Percentiles rank a stretch among this genome's conserved stretches.
Evolutionary conservation across 2,797 vertebrate species (phyloP).

Genomic region (Protonibea diacanthus): DNA sequence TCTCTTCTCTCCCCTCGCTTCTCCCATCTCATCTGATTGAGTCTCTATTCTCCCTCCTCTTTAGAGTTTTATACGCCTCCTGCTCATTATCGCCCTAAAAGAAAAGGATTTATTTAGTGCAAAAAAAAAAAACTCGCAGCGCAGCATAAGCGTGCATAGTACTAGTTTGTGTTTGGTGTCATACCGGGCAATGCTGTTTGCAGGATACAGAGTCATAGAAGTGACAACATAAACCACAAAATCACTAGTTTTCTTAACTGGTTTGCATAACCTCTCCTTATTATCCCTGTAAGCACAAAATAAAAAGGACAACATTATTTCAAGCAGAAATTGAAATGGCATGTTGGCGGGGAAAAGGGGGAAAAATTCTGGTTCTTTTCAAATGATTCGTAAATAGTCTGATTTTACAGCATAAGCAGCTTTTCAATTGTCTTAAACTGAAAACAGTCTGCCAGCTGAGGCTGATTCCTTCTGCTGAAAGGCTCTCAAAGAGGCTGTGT

Average conservation of each 20-base stretch:
- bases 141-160: conserved; percentile 39
- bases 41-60: conserved; percentile 77
- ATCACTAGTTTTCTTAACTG: conserved; percentile 61
- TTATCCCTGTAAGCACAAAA: conserved; percentile 48
- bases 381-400: conserved; percentile 50
- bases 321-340: conserved; percentile 32
- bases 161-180: conserved; percentile 50
- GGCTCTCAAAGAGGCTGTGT: conserved; percentile 62
- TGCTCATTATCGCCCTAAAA: conserved; percentile 76
- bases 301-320: conserved; percentile 31
- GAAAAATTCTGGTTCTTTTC: conserved; percentile 32
- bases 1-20: conserved; percentile 68
- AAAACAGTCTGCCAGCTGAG: conserved; percentile 57
- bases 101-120: conserved; percentile 77
- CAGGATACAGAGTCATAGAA: conserved; percentile 32
- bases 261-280: conserved; percentile 47
- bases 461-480: conserved; percentile 3
- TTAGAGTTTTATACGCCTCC: conserved; percentile 77
- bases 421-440: conserved; percentile 52
- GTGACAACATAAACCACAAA: conserved; percentile 67
- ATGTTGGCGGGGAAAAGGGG: conserved; percentile 25
- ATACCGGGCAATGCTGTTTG: conserved; percentile 45
- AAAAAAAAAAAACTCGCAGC: conserved; percentile 50
- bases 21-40: conserved; percentile 74
- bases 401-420: conserved; percentile 53